Evolutionary conservation across 2,888 invertebrate species (phyloP), one percentile per base, ranked within the genome.

Genomic region (Carterocephalus palaemon): DNA sequence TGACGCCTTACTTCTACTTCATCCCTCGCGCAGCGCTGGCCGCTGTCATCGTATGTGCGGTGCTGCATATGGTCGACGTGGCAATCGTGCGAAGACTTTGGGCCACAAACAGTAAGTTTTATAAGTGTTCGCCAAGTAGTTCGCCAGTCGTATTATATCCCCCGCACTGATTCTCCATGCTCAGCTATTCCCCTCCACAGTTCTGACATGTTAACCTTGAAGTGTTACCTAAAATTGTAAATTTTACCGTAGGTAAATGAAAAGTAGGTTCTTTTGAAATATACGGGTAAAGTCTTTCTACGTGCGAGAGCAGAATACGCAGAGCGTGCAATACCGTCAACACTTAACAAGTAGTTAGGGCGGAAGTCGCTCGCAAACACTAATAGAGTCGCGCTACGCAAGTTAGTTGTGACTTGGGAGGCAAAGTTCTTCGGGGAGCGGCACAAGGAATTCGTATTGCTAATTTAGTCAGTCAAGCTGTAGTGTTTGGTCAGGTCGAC

Each of bases 1-100:
- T 95, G 38, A 93, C 94, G 0, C 93, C 93, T 0, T 91, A 91
- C 62, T 94, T 94, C 74, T 90, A 90, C 62, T 92, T 89, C 66
- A 92, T 93, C 52, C 93, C 93, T 2, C 90, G 90, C 43, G 89
- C 91, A 1, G 91, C 91, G 0, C 69, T 92, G 7, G 83, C 91
- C 1, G 91, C 93, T 0, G 93, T 95, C 33, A 93, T 95, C 57
- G 91, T 94, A 36, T 92, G 92, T 54, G 94, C 95, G 2, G 93
- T 94, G 0, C 76, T 93, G 34, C 91, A 92, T 56, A 93, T 93
- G 93, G 88, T 93, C 2, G 92, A 93, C 59, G 59, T 90, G 3
- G 75, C 76, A 12, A 89, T 91, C 34, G 57, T 92, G 12, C 83
- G 82, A 56, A 87, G 86, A 17, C 84, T 93, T 6, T 93, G 93